These are phyloP conservation scores for Oscheius sp. DNA, from an alignment of 2,888 invertebrate genomes.

Conservation along the genomic window DNA sequence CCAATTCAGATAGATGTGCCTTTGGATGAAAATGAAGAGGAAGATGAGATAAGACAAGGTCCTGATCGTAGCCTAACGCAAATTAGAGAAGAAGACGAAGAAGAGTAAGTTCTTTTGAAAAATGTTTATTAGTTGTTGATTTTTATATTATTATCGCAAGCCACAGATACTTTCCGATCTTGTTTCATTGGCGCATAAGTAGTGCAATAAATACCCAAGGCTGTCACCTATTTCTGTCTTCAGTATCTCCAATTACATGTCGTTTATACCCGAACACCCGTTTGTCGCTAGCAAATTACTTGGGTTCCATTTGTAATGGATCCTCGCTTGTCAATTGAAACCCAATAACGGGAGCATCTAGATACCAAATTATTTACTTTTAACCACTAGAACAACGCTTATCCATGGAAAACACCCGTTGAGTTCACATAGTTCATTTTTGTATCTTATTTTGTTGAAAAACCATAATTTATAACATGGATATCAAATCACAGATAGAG, in stretches of 20 bases:
- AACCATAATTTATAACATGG: background rate
- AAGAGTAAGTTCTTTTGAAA: conserved; percentile 17
- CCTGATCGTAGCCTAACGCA: conserved; percentile 21
- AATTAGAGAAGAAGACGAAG: conserved; percentile 35
- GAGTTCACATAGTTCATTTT: no score
- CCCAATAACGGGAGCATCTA: conserved; percentile 37
- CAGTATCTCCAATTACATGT: no score
- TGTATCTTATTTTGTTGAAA: background rate
- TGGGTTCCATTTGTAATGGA: conserved; percentile 22
- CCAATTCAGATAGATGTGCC: conserved; percentile 19
- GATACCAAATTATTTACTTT: conserved; percentile 39
- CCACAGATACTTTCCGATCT: background rate
- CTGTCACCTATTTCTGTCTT: no score
- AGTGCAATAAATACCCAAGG: background rate
- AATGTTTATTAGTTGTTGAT: no score
- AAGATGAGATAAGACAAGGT: conserved; percentile 13
- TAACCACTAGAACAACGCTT: no score
- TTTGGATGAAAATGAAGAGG: conserved; percentile 27
- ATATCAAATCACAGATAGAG: background rate
- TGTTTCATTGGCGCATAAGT: background rate
- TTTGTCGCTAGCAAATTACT: no score
- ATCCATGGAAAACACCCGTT: no score
- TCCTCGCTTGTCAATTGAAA: conserved; percentile 40
- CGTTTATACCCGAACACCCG: no score
- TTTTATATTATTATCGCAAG: no score